These are phyloP conservation scores for Albula goreensis DNA, from an alignment of 2,113 vertebrate species.

Conservation along the genomic window DNA sequence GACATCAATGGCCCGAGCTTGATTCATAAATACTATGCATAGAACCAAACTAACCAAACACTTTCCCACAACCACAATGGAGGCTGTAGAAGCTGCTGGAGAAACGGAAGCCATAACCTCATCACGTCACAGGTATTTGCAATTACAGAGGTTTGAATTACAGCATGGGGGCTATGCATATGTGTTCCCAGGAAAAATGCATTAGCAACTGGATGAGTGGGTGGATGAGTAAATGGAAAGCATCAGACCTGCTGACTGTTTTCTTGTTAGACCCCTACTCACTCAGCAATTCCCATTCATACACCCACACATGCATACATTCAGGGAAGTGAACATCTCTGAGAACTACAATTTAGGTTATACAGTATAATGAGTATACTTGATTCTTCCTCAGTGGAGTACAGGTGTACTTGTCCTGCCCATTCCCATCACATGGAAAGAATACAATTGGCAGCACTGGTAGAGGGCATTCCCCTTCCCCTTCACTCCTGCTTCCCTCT, in stretches of 20 bases:
- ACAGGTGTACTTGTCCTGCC: conserved; percentile 20
- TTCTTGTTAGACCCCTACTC: background rate
- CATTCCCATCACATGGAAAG: conserved; percentile 19
- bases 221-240: background rate
- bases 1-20: conserved; percentile 14
- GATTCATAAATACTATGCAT: background rate
- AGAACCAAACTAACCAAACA: background rate
- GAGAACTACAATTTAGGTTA: background rate
- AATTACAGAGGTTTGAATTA: background rate
- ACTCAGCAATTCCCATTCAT: background rate
- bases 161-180: background rate
- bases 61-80: background rate
- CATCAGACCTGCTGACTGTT: background rate
- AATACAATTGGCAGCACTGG: conserved; percentile 21
- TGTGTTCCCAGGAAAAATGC: background rate
- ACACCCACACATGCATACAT: background rate
- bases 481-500: background rate
- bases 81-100: background rate
- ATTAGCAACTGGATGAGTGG: background rate
- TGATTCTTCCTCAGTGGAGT: conserved; percentile 13
- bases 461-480: background rate
- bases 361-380: background rate
- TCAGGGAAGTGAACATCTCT: background rate
- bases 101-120: background rate
- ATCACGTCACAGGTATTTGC: background rate